phyloP scores from a whole-genome alignment of 1,140 invertebrate species.

The Macrocentrus cingulum region DNA sequence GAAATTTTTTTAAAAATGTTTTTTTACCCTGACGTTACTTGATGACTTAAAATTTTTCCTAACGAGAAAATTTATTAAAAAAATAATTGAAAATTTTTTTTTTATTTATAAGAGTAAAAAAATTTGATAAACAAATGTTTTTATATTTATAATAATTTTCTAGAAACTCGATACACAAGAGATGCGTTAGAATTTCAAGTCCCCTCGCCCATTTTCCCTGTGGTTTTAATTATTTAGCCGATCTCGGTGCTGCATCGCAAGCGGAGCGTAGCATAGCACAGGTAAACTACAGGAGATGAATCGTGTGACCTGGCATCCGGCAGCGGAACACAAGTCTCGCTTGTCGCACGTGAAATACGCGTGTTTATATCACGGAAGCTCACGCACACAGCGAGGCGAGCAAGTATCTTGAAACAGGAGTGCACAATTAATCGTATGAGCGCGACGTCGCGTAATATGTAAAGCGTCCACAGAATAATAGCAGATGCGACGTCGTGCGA shows the following conservation, averaged over 20 bases:
- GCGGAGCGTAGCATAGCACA: no score
- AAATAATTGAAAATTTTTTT: no score
- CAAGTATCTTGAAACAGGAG: constrained; percentile 31
- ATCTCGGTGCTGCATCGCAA: constrained; percentile 34
- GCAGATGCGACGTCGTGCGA: neutral
- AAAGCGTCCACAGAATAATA: constrained; percentile 21
- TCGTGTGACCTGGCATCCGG: constrained; percentile 36
- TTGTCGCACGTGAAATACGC: constrained; percentile 27
- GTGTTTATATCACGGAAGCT: constrained; percentile 21
- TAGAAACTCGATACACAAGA: no score
- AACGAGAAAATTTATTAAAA: no score
- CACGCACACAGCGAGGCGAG: constrained; percentile 3
- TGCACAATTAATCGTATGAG: constrained; percentile 26
- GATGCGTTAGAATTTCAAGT: no score
- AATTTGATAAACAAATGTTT: no score
- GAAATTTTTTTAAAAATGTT: no score
- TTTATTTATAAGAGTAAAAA: no score
- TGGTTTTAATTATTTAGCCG: constrained; percentile 32
- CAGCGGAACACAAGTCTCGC: constrained; percentile 31
- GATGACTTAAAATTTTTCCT: no score
- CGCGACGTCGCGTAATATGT: constrained; percentile 23
- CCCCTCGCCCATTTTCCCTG: no score
- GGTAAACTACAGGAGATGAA: constrained; percentile 22
- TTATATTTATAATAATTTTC: no score
- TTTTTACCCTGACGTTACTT: no score